Conservation (phyloP, 2,888 invertebrate genomes). For the Norana najaformis region DNA sequence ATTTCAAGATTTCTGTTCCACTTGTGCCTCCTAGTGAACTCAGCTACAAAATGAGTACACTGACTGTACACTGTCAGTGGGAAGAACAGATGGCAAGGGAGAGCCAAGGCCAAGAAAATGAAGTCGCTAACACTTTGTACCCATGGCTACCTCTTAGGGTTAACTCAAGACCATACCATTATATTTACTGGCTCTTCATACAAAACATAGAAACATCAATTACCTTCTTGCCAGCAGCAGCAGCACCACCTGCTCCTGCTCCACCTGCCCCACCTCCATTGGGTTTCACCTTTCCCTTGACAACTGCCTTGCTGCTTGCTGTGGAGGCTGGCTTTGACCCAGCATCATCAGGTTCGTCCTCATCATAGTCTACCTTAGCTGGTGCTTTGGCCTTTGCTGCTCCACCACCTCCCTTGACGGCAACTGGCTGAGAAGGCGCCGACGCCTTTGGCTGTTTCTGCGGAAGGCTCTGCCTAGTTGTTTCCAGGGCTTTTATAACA, state of each 20-base stretch:
- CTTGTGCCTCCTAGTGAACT: too few species aligned
- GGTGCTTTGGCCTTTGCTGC: neutral
- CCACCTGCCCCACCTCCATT: conserved; percentile 34
- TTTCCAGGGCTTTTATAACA: conserved; percentile 80
- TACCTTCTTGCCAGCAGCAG: conserved; percentile 38
- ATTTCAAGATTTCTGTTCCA: too few species aligned
- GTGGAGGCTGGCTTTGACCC: neutral
- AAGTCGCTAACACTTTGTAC: too few species aligned
- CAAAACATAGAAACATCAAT: neutral
- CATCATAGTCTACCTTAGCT: neutral
- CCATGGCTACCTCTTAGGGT: too few species aligned
- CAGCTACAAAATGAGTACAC: too few species aligned
- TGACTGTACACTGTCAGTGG: too few species aligned
- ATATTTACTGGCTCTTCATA: too few species aligned
- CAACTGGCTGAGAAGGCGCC: conserved; percentile 46
- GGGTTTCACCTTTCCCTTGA: conserved; percentile 15
- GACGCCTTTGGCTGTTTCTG: conserved; percentile 67
- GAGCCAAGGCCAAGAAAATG: too few species aligned
- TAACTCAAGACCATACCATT: too few species aligned
- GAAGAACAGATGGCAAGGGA: too few species aligned
- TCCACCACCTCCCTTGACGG: conserved; percentile 27
- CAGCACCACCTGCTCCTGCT: conserved; percentile 21
- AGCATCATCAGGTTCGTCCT: neutral
- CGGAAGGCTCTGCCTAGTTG: conserved; percentile 81
- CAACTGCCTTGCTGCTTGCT: neutral